These are phyloP conservation scores for Resseliella maxima DNA, from an alignment of 2,888 invertebrate species.

Conservation along the genomic window DNA sequence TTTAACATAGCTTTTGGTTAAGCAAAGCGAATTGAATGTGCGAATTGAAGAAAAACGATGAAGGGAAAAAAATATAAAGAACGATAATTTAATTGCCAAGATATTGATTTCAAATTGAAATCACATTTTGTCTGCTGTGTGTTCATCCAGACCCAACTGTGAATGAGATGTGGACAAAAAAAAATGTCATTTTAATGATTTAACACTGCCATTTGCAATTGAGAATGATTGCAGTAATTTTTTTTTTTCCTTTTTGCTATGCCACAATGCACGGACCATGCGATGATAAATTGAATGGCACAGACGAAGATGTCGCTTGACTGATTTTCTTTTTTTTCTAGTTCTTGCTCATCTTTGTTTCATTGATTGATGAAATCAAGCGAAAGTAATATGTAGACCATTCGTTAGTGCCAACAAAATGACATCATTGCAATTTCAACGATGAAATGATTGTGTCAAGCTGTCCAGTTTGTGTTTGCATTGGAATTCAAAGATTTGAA, in stretches of 20 bases:
- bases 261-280: no score
- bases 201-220: background rate
- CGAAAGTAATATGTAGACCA: background rate
- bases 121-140: constrained; percentile 31
- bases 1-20: background rate
- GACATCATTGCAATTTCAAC: background rate
- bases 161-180: no score
- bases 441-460: background rate
- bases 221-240: background rate
- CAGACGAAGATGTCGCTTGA: background rate
- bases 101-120: constrained; percentile 35
- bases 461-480: background rate
- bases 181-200: background rate
- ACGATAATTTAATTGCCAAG: constrained; percentile 42
- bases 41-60: no score
- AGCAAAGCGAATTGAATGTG: background rate
- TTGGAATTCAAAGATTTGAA: no score
- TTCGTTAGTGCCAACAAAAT: background rate
- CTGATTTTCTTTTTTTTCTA: background rate
- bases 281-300: background rate
- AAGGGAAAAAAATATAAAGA: no score
- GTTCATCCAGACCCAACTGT: background rate
- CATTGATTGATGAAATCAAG: background rate
- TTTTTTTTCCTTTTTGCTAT: no score
- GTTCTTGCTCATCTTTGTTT: background rate